phyloP scores from a whole-genome alignment of 2,113 vertebrate genomes.

The Eclectus roratus region DNA sequence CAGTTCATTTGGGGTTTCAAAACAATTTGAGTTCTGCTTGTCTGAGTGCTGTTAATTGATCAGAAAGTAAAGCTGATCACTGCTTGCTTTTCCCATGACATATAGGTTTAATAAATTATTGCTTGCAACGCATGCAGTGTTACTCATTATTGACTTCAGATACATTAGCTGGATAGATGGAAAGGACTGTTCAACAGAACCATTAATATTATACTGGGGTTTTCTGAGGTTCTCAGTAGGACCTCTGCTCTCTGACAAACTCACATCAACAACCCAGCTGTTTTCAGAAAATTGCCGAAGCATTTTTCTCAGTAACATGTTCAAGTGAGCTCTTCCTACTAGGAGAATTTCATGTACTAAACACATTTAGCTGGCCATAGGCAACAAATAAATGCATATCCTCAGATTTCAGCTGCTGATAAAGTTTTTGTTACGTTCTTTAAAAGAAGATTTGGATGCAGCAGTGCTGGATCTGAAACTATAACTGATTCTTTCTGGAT shows the following conservation, averaged over 20 bases:
- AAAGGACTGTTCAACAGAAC: conserved; percentile 18
- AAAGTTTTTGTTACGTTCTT: neutral
- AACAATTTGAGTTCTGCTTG: conserved; percentile 62
- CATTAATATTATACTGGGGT: neutral
- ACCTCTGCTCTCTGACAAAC: conserved; percentile 8
- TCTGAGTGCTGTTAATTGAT: conserved; percentile 74
- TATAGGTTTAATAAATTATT: conserved; percentile 66
- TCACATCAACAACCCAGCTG: neutral
- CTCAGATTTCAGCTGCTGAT: neutral
- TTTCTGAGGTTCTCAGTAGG: neutral
- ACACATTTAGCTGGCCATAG: neutral
- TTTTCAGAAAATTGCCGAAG: neutral
- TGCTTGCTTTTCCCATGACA: conserved; percentile 60
- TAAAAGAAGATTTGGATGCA: neutral
- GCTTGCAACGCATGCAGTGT: conserved; percentile 28
- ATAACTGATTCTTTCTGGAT: neutral
- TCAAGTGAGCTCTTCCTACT: neutral
- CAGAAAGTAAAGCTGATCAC: conserved; percentile 68
- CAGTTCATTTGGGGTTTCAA: conserved; percentile 48
- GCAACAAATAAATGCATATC: neutral
- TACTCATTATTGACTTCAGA: conserved; percentile 64
- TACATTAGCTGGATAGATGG: conserved; percentile 18
- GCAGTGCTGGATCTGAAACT: neutral
- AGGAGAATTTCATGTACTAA: neutral
- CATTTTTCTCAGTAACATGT: neutral